These are phyloP conservation scores for Cordilura impudica DNA, from an alignment of 2,888 invertebrate species.

Conservation along the genomic window DNA sequence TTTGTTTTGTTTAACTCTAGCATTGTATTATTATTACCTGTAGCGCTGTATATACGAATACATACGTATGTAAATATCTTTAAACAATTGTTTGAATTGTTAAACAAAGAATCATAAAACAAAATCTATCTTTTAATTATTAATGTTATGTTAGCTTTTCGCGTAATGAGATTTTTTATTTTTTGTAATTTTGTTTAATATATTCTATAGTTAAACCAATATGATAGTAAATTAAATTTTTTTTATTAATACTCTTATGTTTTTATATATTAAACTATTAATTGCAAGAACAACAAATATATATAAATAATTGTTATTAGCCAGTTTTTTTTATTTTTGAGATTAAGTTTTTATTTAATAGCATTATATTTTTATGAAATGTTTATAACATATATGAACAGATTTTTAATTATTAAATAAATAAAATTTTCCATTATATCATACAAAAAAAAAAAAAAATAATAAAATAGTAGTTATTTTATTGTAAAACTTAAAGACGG, in stretches of 20 bases:
- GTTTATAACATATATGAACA: constrained; percentile 50
- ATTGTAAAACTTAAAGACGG: too few species aligned
- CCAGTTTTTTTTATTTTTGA: constrained; percentile 47
- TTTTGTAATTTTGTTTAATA: constrained; percentile 17
- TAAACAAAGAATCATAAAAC: constrained; percentile 4
- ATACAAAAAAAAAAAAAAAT: constrained; percentile 19
- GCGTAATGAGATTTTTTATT: constrained; percentile 4
- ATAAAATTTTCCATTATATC: constrained; percentile 51
- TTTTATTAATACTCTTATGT: constrained; percentile 39
- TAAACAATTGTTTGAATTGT: constrained; percentile 9
- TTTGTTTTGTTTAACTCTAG: constrained; percentile 42
- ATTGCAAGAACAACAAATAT: constrained; percentile 33
- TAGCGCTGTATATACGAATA: neutral
- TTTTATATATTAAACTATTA: constrained; percentile 18
- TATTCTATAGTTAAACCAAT: constrained; percentile 48
- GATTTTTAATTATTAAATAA: constrained; percentile 54
- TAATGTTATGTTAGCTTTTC: neutral
- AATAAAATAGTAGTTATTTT: too few species aligned
- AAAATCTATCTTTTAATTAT: neutral
- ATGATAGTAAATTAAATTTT: constrained; percentile 48
- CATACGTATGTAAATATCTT: constrained; percentile 46
- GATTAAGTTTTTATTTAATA: constrained; percentile 56
- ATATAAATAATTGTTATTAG: constrained; percentile 57
- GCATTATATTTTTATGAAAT: constrained; percentile 44
- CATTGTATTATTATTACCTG: neutral